phyloP scores from a whole-genome alignment of 92 coral and sea anemone species.

The Porites cylindrica region DNA sequence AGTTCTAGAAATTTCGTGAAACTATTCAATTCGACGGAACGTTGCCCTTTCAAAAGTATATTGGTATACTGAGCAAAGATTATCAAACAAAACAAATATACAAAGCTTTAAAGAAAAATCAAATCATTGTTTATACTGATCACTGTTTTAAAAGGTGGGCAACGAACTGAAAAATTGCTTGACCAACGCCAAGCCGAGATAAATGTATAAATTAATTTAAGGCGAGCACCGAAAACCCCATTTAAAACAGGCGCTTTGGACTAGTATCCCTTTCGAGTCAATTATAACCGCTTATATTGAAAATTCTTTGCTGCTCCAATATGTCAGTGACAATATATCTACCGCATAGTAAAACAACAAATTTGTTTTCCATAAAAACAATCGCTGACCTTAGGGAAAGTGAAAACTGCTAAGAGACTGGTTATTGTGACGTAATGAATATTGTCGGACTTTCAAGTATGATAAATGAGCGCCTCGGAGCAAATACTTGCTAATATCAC shows the following conservation, averaged over 20 bases:
- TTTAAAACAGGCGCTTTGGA: background rate
- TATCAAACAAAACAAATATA: conserved; percentile 17
- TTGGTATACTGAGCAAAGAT: conserved; percentile 2
- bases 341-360: background rate
- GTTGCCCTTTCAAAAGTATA: background rate
- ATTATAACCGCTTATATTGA: conserved; percentile 20
- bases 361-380: conserved; percentile 16
- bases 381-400: background rate
- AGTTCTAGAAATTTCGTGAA: background rate
- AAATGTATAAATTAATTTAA: background rate
- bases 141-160: background rate
- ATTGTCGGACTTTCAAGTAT: background rate
- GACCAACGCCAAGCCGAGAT: background rate
- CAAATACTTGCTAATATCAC: background rate
- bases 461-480: background rate
- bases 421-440: background rate
- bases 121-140: background rate
- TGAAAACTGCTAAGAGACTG: no score
- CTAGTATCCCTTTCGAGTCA: background rate
- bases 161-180: conserved; percentile 6
- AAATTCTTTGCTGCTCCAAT: background rate
- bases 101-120: background rate
- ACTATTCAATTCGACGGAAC: background rate
- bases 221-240: background rate
- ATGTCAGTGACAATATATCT: conserved; percentile 7